phyloP scores from a whole-genome alignment of 2,888 invertebrate species.

The Chymomyza fuscimana region DNA sequence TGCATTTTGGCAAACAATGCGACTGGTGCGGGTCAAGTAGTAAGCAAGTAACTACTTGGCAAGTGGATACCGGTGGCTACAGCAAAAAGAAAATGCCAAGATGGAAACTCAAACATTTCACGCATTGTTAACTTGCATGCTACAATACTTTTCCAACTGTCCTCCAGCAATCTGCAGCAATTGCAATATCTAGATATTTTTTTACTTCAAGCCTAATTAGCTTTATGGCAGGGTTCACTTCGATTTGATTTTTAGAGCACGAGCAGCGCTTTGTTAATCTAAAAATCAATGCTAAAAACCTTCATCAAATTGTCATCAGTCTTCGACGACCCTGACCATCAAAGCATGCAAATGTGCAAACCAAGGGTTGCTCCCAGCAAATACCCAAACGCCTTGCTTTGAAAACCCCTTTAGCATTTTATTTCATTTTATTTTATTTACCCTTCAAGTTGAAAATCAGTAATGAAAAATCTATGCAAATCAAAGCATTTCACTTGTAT shows the following conservation, averaged over 20 bases:
- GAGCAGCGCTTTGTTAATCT: slow-evolving; percentile 55
- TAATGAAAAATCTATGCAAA: slow-evolving; percentile 76
- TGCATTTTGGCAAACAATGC: slow-evolving; percentile 46
- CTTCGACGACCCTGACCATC: slow-evolving; percentile 21
- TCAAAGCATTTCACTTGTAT: slow-evolving; percentile 41
- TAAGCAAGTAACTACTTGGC: neutral
- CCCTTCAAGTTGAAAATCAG: slow-evolving; percentile 55
- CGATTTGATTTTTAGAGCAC: neutral
- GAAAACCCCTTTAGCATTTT: slow-evolving; percentile 42
- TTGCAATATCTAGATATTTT: slow-evolving; percentile 21
- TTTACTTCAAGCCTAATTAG: slow-evolving; percentile 70
- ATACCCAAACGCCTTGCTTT: slow-evolving; percentile 5
- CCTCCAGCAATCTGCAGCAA: neutral
- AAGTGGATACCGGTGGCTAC: neutral
- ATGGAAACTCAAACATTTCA: slow-evolving; percentile 47
- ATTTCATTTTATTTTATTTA: slow-evolving; percentile 19
- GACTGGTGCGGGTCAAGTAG: neutral
- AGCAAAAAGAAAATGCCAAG: neutral
- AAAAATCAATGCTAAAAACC: slow-evolving; percentile 67
- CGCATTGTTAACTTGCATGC: slow-evolving; percentile 66
- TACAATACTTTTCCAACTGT: slow-evolving; percentile 42
- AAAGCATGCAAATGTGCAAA: slow-evolving; percentile 2
- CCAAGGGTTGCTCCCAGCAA: neutral
- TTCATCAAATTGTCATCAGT: slow-evolving; percentile 73
- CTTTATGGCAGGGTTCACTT: slow-evolving; percentile 49